phyloP scores from a whole-genome alignment of 2,888 invertebrate genomes.

The Phytoseiulus persimilis region DNA sequence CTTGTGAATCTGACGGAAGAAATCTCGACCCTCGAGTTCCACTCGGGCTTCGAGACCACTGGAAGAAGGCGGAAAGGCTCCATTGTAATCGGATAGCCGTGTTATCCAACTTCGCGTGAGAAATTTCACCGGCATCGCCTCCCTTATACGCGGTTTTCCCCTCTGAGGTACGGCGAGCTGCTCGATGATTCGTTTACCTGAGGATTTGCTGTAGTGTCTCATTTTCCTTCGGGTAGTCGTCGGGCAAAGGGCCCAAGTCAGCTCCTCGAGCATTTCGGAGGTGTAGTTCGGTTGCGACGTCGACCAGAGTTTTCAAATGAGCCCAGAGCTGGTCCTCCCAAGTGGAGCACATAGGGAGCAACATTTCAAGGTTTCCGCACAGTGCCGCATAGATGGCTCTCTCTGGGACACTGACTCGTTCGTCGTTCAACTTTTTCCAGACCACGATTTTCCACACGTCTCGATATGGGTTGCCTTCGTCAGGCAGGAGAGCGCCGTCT shows the following conservation, averaged over 20 bases:
- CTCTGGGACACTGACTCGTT: conserved; percentile 47
- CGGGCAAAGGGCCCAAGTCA: conserved; percentile 57
- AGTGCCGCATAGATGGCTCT: conserved; percentile 66
- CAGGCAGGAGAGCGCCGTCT: conserved; percentile 8
- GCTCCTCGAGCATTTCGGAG: conserved; percentile 53
- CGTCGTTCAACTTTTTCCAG: conserved; percentile 32
- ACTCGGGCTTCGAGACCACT: conserved; percentile 45
- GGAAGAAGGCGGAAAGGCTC: background rate
- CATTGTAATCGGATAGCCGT: background rate
- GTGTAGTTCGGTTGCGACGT: conserved; percentile 25
- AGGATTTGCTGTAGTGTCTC: conserved; percentile 46
- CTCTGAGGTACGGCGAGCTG: too few relatives aligned
- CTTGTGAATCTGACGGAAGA: conserved; percentile 61
- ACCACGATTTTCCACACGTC: conserved; percentile 32
- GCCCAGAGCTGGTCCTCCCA: conserved; percentile 91
- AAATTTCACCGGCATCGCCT: background rate
- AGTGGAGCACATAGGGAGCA: conserved; percentile 65
- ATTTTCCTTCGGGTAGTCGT: conserved; percentile 59
- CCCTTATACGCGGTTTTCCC: background rate
- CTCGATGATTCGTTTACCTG: background rate
- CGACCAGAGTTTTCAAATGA: conserved; percentile 67
- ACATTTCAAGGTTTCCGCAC: conserved; percentile 69
- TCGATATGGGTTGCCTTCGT: conserved; percentile 30
- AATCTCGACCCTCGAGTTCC: conserved; percentile 58
- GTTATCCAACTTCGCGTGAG: background rate